phyloP scores from a whole-genome alignment of 2,888 invertebrate species.

The Thymelicus sylvestris region DNA sequence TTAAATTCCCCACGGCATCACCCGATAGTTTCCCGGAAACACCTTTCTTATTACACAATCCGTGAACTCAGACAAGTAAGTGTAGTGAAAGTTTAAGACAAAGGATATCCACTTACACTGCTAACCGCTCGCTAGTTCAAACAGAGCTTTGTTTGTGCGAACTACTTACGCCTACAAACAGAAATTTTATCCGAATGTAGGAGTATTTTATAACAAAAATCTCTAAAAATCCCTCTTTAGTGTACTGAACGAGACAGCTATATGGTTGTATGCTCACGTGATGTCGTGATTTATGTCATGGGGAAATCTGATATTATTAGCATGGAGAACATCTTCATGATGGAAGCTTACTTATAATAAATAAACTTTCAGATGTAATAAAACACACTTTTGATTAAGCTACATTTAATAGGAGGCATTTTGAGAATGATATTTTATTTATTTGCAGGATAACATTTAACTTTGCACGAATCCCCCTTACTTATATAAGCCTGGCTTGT shows the following conservation, averaged over 20 bases:
- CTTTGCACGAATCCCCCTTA: too few relatives aligned
- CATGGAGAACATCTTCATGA: not conserved
- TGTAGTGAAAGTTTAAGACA: slow-evolving; percentile 2
- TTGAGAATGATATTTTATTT: too few relatives aligned
- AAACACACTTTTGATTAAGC: too few relatives aligned
- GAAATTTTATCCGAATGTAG: slow-evolving; percentile 17
- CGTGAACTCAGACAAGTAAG: not conserved
- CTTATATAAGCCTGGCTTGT: too few relatives aligned
- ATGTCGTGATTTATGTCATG: not conserved
- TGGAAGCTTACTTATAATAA: too few relatives aligned
- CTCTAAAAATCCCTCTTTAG: slow-evolving; percentile 12
- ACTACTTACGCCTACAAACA: slow-evolving; percentile 26
- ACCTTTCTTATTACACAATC: not conserved
- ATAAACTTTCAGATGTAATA: too few relatives aligned
- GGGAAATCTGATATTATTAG: not conserved
- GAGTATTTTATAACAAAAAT: slow-evolving; percentile 22
- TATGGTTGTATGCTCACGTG: not conserved
- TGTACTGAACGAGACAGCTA: slow-evolving; percentile 7
- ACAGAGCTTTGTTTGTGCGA: slow-evolving; percentile 17
- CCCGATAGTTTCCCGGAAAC: not conserved
- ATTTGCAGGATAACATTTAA: too few relatives aligned
- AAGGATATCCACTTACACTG: slow-evolving; percentile 6
- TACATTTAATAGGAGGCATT: too few relatives aligned
- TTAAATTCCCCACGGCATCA: not conserved
- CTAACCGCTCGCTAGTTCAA: slow-evolving; percentile 8